Base-by-base conservation (phyloP, 2,797 vertebrate species). In the Trematomus bernacchii region DNA sequence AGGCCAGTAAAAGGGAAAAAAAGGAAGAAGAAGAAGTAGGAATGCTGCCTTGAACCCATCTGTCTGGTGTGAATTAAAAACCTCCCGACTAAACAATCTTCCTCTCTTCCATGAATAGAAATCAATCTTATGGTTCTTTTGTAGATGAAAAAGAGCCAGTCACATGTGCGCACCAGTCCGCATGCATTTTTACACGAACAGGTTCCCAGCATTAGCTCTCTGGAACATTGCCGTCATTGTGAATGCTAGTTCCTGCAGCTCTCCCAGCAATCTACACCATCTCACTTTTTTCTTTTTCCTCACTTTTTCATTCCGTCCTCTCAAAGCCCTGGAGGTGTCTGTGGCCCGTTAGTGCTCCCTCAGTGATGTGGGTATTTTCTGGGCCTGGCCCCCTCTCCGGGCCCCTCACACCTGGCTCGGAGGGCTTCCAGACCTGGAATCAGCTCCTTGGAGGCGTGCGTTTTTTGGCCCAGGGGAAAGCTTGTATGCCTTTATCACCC, bases 341-440 rank as follows among this genome's bases (percentile, higher is more conserved):
- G 90, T 77, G 80, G 84, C 82, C 68, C 79, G 85, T 92, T 91
- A 88, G 76, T 77, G 79, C 86, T 89, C 74, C 84, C 57, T 77
- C 77, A 76, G 68, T 80, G 78, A 73, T 89, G 88, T 85, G 84
- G 74, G 80, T 86, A 82, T 79, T 77, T 80, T 89, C 47, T 67
- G 63, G 68, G 61, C 74, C 55, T 64, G 66, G 67, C 47, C 87
- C 33, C 84, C 73, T 63, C 59, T 61, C 21, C 18, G 71, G 86
- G 84, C 90, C 89, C 83, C 91, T 90, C 87, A 89, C 92, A 91
- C 92, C 90, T 91, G 92, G 91, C 83, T 91, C 71, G 4, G 67
- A 87, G 84, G 76, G 76, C 85, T 89, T 88, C 74, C 83, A 91
- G 87, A 77, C 71, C 73, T 74, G 80, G 71, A 79, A 67, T 76